phyloP scores from a whole-genome alignment of 1,140 invertebrate genomes.

The Drosophila insularis region DNA sequence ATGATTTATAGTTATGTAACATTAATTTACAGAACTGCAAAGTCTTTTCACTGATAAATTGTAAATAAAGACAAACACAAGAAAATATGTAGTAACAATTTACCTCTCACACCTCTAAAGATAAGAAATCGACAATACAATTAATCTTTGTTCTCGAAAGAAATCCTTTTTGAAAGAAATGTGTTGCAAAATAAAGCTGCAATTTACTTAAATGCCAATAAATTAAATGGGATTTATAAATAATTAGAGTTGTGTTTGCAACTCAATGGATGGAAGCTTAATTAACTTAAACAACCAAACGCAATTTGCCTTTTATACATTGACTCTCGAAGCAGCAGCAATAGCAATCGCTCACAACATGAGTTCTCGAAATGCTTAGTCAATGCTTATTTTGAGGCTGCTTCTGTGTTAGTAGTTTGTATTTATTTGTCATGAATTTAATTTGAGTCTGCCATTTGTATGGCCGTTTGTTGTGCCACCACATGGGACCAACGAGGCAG shows the following conservation, averaged over 20 bases:
- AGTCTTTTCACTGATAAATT: too few species aligned
- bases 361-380: not conserved
- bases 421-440: constrained; percentile 10
- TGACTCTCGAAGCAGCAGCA: not conserved
- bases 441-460: not conserved
- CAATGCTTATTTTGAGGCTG: not conserved
- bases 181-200: not conserved
- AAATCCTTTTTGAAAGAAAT: too few species aligned
- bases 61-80: too few species aligned
- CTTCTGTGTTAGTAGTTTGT: not conserved
- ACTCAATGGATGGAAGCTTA: not conserved
- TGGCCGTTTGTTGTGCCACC: constrained; percentile 6
- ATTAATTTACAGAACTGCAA: too few species aligned
- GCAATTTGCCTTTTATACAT: constrained; percentile 1
- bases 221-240: not conserved
- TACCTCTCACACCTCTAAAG: too few species aligned
- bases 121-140: too few species aligned
- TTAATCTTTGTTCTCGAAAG: too few species aligned
- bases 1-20: too few species aligned
- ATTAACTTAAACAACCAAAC: constrained; percentile 6
- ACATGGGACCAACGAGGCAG: constrained; percentile 16
- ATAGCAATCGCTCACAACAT: constrained; percentile 2
- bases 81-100: too few species aligned
- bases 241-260: not conserved
- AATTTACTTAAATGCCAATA: not conserved